Conservation (phyloP, 1,140 invertebrate genomes). For the Pseudomyrmex pallidus region DNA sequence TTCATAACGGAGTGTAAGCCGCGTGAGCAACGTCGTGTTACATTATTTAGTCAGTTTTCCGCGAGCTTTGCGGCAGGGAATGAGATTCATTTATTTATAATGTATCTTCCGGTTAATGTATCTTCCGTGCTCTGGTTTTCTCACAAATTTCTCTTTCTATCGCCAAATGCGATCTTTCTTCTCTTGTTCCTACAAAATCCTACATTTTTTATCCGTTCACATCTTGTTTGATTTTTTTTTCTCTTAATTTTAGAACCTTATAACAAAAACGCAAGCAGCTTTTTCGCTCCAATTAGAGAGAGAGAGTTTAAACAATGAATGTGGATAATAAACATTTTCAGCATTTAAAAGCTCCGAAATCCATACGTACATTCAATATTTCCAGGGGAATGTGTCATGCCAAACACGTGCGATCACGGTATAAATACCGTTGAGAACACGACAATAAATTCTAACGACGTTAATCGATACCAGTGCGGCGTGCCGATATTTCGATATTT, state of each 20-base stretch:
- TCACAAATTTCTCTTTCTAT: conserved; percentile 40
- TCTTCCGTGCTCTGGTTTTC: conserved; percentile 17
- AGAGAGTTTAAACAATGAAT: background rate
- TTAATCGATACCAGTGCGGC: conserved; percentile 40
- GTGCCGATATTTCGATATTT: conserved; percentile 49
- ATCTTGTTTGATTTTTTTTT: background rate
- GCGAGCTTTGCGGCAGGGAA: conserved; percentile 34
- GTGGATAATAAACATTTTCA: conserved; percentile 12
- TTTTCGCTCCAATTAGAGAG: background rate
- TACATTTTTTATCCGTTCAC: conserved; percentile 31
- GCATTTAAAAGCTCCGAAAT: conserved; percentile 1
- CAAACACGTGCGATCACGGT: background rate
- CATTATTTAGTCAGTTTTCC: conserved; percentile 56
- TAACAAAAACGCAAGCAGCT: too few species aligned
- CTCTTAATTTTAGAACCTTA: too few species aligned
- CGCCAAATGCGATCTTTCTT: conserved; percentile 19
- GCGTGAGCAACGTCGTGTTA: conserved; percentile 22
- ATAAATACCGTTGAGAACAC: conserved; percentile 48
- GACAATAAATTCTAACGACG: conserved; percentile 52
- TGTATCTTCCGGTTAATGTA: conserved; percentile 13
- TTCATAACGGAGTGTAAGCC: conserved; percentile 4
- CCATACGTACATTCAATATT: conserved; percentile 18
- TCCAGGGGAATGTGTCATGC: conserved; percentile 12
- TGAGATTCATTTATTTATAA: conserved; percentile 51
- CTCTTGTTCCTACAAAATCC: conserved; percentile 2